Base-by-base conservation (phyloP, 2,113 vertebrate genomes). In the Trematocara marginatum region DNA sequence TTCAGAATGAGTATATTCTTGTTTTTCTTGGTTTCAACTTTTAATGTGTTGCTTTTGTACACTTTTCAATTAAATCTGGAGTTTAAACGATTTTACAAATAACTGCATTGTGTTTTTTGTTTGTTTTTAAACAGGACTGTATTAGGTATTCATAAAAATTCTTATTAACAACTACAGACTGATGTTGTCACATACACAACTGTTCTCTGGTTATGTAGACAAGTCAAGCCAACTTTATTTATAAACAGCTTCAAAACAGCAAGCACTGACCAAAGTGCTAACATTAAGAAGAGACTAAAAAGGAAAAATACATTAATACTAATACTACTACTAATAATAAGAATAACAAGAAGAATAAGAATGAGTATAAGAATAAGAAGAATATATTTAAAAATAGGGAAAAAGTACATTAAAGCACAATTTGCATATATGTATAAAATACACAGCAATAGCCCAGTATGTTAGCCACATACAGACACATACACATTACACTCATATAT, bases 141-240 rank as follows among this genome's bases (percentile, higher is more conserved):
- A 11, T 49, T 6, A 49, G 42, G 42, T 10, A 49, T 74, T 74
- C 69, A 49, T 47, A 71, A 29, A 45, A 9, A 4, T 71, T 10
- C 40, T 71, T 16, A 45, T 23, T 11, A 42, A 13, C 1, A 69
- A 69, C 64, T 69, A 81, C 6, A 66, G n/a, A 40, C 61, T 26
- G 81, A 82, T 79, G 42, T 74, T 42, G 76, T 80, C 64, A 47
- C 78, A 71, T 47, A 66, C 83, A 90, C 90, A 93, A 80, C 74
- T 88, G 92, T 80, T 86, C 49, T 61, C 3, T 29, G 83, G 87
- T 59, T 91, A 90, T 92, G 81, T 76, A 64, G 16, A 1, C 1
- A 64, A 35, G 31, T 64, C 59, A 64, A 64, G 59, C 3, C 59
- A 61, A 61, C 57, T 61, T 35, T 35, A 61, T 61, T 61, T 61